Evolutionary conservation across 1,140 invertebrate genomes (phyloP).

Genomic region (Brachionus paranguensis): DNA sequence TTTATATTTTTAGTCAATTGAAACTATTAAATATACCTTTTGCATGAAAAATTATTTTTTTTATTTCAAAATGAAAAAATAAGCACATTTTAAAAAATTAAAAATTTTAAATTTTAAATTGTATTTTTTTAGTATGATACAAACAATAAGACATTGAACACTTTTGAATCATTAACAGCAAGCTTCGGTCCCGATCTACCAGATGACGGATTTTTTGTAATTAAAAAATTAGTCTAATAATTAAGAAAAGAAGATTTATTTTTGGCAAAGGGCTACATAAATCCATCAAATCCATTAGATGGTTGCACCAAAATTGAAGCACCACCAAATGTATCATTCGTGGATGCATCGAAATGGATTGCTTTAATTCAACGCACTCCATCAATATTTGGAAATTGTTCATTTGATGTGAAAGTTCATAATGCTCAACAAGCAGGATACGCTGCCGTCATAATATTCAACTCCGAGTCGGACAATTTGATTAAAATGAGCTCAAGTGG

Average conservation of each 20-base stretch:
- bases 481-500: constrained; percentile 31
- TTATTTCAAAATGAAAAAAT: background rate
- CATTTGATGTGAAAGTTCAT: constrained; percentile 35
- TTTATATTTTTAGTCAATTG: no score
- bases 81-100: background rate
- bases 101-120: background rate
- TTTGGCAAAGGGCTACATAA: constrained; percentile 26
- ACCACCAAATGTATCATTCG: constrained; percentile 27
- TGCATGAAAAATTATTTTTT: background rate
- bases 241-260: background rate
- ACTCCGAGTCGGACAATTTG: constrained; percentile 11
- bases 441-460: constrained; percentile 30
- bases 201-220: constrained; percentile 31
- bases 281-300: background rate
- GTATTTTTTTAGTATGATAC: background rate
- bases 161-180: background rate
- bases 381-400: constrained; percentile 31
- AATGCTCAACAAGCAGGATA: constrained; percentile 37
- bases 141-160: constrained; percentile 16
- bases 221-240: background rate
- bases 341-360: background rate
- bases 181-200: constrained; percentile 5
- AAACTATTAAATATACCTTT: no score
- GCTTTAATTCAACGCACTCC: constrained; percentile 34
- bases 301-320: constrained; percentile 17